Evolutionary conservation across 2,113 vertebrate genomes (phyloP).

Genomic region (Nothocercus nigrocapillus): DNA sequence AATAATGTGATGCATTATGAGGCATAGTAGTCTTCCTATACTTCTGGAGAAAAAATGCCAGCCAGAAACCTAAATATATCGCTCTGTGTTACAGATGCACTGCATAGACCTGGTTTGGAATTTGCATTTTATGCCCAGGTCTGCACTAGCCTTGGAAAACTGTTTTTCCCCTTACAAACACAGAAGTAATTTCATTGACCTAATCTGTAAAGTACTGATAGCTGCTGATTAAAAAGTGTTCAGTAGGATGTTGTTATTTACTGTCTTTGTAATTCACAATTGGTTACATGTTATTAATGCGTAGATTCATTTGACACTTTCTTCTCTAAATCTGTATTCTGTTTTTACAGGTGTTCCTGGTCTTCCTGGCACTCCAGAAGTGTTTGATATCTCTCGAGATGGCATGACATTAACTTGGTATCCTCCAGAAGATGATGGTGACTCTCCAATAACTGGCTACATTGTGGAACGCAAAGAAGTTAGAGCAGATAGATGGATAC

Average conservation of each 20-base stretch:
- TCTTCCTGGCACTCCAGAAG: conserved; percentile 90
- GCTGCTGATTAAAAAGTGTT: background rate
- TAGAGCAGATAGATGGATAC: conserved; percentile 94
- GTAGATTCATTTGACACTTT: background rate
- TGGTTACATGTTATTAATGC: background rate
- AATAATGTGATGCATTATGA: background rate
- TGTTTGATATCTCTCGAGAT: conserved; percentile 94
- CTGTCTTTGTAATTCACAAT: background rate
- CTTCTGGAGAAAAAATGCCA: background rate
- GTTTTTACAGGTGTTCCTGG: conserved; percentile 86
- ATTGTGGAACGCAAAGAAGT: conserved; percentile 98
- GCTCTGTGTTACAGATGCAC: background rate
- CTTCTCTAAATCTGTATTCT: background rate
- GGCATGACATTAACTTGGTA: conserved; percentile 98
- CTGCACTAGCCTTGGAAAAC: background rate
- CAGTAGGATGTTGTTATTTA: background rate
- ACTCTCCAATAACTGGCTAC: conserved; percentile 93
- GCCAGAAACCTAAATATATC: background rate
- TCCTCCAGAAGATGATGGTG: conserved; percentile 93
- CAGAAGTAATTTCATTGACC: background rate
- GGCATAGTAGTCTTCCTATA: background rate
- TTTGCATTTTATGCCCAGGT: background rate
- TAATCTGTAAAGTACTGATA: background rate
- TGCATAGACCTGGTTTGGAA: background rate
- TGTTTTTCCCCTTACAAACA: background rate